Base-by-base conservation (phyloP, 2,113 vertebrate species). In the Scopus umbretta region DNA sequence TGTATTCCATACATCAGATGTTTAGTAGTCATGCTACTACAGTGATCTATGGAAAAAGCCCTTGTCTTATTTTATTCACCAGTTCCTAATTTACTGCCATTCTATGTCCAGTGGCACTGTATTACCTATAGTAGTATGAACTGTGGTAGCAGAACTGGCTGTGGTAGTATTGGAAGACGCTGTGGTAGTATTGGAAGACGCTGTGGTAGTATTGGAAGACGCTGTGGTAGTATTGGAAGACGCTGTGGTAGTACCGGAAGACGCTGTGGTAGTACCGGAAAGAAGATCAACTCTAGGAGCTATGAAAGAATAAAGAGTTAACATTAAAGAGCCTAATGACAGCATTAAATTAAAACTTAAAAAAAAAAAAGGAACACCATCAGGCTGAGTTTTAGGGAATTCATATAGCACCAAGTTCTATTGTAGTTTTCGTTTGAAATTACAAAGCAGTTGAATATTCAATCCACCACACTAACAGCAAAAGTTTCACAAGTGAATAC, bases 81-180 rank as follows among this genome's bases (percentile, higher is more conserved):
- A 67, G 16, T 27, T 86, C 52, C 73, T 34, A 26, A 25, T 34
- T 62, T 20, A 72, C 29, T 78, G 42, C 16, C 16, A 5, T 34
- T 61, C 47, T 53, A 6, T 11, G 17, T 20, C 58, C 61, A 81
- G 50, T 22, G 25, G 17, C 62, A 32, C 25, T 38, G 3, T 9
- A 38, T 98, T 97, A 98, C 97, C 97, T 97, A 25, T 93, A 74
- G 95, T 34, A 84, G 88, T 43, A 58, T 42, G 79, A 87, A 50
- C 15, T 45, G 94, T 94, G 40, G 90, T 68, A 67, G 55, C 3
- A 80, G 90, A 3, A 92, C 7, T 8, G 10, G 47, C 6, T 27
- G 17, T 6, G 1, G 7, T 2, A 1, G 2, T 1, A 63, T 21
- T 90, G 70, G 71, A n/a, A 82, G 70, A 6, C 1, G 43, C 1